Percentiles rank a stretch among this genome's conserved stretches.
phyloP scores from a whole-genome alignment of 2,113 vertebrate species.

The Stictonetta naevosa region DNA sequence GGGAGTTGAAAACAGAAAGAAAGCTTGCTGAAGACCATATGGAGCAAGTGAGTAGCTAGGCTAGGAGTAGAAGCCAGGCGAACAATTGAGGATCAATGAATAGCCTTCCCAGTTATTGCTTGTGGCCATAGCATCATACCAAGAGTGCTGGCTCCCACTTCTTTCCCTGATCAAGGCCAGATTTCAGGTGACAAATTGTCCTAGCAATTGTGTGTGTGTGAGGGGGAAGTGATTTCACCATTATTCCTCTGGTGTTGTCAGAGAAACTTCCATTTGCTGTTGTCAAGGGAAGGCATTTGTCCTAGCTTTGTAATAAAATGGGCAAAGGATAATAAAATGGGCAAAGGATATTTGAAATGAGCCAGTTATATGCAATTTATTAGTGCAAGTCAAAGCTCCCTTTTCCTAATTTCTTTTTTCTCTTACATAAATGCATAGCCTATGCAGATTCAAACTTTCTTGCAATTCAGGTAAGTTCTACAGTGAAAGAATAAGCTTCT shows the following conservation, averaged over 20 bases:
- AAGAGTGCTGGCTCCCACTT: neutral
- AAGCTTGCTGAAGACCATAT: neutral
- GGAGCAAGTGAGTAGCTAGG: neutral
- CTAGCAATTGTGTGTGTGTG: neutral
- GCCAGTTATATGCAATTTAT: slow-evolving; percentile 43
- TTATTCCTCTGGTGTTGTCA: neutral
- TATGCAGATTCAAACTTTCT: slow-evolving; percentile 71
- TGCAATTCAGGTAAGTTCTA: slow-evolving; percentile 73
- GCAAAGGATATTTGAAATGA: slow-evolving; percentile 57
- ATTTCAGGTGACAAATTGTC: neutral
- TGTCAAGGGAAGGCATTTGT: slow-evolving; percentile 12
- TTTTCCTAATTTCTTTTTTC: slow-evolving; percentile 28
- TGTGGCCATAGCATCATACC: neutral
- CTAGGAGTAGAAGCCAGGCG: neutral
- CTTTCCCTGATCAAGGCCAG: neutral
- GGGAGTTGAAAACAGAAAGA: neutral
- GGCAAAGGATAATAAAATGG: neutral
- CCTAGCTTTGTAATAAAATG: slow-evolving; percentile 37
- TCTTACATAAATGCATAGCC: slow-evolving; percentile 12
- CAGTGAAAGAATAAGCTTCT: slow-evolving; percentile 76
- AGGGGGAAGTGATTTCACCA: neutral
- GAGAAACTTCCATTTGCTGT: slow-evolving; percentile 12
- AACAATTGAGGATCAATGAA: neutral
- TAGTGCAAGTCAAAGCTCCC: slow-evolving; percentile 5
- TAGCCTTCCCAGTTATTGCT: neutral